These are phyloP conservation scores for Lottia scabra DNA, from an alignment of 2,888 invertebrate genomes.

Conservation along the genomic window DNA sequence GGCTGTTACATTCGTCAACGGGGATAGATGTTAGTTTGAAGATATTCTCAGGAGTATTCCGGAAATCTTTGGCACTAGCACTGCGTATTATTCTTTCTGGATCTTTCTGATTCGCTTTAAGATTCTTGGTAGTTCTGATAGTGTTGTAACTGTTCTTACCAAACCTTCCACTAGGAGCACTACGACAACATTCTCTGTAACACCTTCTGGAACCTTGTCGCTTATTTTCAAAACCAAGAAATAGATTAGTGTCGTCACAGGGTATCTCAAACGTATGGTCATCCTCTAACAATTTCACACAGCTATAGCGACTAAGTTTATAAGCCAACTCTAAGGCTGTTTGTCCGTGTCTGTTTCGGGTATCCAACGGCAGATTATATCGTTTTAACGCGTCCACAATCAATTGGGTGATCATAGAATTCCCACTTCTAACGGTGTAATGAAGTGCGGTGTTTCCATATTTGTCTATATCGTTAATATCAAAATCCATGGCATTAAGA, in stretches of 20 bases:
- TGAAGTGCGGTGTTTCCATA: conserved; percentile 66
- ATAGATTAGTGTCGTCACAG: conserved; percentile 18
- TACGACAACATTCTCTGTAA: background rate
- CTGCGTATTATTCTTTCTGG: conserved; percentile 44
- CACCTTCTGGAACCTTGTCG: background rate
- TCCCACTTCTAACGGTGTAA: conserved; percentile 59
- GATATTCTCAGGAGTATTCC: conserved; percentile 59
- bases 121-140: conserved; percentile 23
- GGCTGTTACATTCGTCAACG: conserved; percentile 8
- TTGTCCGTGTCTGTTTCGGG: conserved; percentile 38
- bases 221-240: conserved; percentile 4
- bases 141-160: conserved; percentile 9
- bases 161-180: background rate
- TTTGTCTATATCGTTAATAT: conserved; percentile 57
- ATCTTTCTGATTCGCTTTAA: conserved; percentile 42
- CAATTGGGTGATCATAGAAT: conserved; percentile 41
- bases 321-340: conserved; percentile 43
- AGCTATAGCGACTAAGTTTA: conserved; percentile 31
- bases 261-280: conserved; percentile 17
- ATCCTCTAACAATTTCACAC: conserved; percentile 33
- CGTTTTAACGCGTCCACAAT: conserved; percentile 43
- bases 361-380: conserved; percentile 39
- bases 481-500: conserved; percentile 63
- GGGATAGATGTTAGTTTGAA: conserved; percentile 34
- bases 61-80: conserved; percentile 49